These are phyloP conservation scores for Lanistes nyassanus DNA, from an alignment of 1,140 invertebrate genomes.

Conservation along the genomic window DNA sequence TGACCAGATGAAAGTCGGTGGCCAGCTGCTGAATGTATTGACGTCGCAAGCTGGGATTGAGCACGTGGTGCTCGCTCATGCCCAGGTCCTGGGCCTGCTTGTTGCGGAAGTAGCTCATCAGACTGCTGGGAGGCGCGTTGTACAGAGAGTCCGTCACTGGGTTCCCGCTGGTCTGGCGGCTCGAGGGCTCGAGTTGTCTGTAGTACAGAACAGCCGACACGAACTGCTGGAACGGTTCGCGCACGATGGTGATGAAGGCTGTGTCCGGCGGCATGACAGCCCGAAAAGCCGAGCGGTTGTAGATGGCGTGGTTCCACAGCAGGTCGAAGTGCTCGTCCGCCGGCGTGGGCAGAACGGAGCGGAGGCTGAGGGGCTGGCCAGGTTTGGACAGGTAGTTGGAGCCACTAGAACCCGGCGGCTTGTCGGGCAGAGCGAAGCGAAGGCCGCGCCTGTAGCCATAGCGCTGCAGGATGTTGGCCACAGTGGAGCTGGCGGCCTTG, in stretches of 20 bases:
- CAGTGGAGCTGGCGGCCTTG: slow-evolving; percentile 40
- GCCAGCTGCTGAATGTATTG: slow-evolving; percentile 44
- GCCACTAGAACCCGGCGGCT: neutral
- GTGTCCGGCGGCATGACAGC: slow-evolving; percentile 47
- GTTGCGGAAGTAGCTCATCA: slow-evolving; percentile 43
- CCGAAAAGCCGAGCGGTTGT: slow-evolving; percentile 37
- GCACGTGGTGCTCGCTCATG: slow-evolving; percentile 29
- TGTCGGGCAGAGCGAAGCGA: slow-evolving; percentile 37
- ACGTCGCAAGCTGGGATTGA: slow-evolving; percentile 33
- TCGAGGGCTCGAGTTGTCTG: neutral
- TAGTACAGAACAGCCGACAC: slow-evolving; percentile 50
- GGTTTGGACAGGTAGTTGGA: slow-evolving; percentile 31
- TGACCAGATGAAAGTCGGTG: slow-evolving; percentile 48
- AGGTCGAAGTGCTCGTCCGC: slow-evolving; percentile 41
- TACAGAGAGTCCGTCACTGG: slow-evolving; percentile 4
- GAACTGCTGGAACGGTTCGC: slow-evolving; percentile 54
- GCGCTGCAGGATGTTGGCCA: slow-evolving; percentile 41
- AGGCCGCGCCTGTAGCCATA: slow-evolving; percentile 32
- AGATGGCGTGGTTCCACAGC: slow-evolving; percentile 48
- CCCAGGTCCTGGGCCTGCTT: slow-evolving; percentile 55
- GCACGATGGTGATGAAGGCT: slow-evolving; percentile 47
- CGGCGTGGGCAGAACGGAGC: slow-evolving; percentile 26
- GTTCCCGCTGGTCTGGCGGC: slow-evolving; percentile 14
- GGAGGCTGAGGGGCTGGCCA: slow-evolving; percentile 22
- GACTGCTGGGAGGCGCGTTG: neutral